Evolutionary conservation across 53 echinoderm and acorn worm genomes (phyloP).

Genomic region (Paracentrotus lividus): DNA sequence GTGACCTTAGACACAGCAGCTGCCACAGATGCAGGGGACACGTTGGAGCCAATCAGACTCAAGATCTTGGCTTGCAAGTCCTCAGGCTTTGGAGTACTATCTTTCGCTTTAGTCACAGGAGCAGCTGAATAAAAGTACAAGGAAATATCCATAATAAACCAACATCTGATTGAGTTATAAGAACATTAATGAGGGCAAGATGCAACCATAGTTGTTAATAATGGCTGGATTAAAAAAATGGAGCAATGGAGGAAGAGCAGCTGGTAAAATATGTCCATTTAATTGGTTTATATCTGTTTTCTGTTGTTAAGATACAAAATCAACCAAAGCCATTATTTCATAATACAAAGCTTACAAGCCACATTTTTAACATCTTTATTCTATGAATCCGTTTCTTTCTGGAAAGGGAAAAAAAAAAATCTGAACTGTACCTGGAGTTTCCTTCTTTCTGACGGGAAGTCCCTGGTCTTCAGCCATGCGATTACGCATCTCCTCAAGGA

Average conservation of each 20-base stretch:
- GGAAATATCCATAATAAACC: not conserved
- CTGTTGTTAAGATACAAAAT: not conserved
- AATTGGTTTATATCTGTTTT: not conserved
- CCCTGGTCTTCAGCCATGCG: conserved; percentile 89
- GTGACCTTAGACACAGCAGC: conserved; percentile 58
- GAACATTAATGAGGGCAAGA: not conserved
- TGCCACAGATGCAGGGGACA: conserved; percentile 38
- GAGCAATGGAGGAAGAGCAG: too few species aligned
- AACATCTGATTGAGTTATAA: too few species aligned
- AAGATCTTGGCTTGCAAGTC: conserved; percentile 90
- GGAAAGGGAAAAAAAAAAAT: not conserved
- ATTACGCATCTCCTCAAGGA: conserved; percentile 87
- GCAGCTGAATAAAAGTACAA: conserved; percentile 70
- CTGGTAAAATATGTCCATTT: too few species aligned
- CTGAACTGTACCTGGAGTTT: conserved; percentile 8
- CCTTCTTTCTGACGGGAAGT: conserved; percentile 48
- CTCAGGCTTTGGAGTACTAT: conserved; percentile 19
- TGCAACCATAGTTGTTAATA: not conserved
- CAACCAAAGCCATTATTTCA: not conserved
- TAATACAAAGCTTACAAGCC: not conserved
- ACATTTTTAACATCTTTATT: not conserved
- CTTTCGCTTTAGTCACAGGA: conserved; percentile 31
- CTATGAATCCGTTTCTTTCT: too few species aligned
- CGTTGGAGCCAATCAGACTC: conserved; percentile 80
- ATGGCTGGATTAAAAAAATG: too few species aligned